Base-by-base conservation (phyloP, 2,113 vertebrate species). In the Entosphenus tridentatus region DNA sequence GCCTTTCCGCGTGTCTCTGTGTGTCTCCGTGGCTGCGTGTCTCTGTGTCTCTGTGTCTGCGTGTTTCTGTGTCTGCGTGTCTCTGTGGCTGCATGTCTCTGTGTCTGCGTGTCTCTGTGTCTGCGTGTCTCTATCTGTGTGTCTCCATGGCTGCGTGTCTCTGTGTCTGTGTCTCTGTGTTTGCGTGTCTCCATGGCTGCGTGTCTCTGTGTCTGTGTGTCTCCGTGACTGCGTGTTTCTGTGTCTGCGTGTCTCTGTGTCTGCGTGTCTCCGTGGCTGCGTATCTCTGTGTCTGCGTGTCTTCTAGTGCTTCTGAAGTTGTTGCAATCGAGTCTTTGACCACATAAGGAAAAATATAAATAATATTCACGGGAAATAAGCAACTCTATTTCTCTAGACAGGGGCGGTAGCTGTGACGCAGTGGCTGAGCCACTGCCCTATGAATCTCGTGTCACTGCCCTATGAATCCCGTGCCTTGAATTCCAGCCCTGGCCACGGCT, bases 71-170 rank as follows among this genome's bases (percentile, higher is more conserved):
- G 58, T 8, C 13, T 62, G 58, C 18, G 58, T 62, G 58, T 62
- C 12, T 62, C 12, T 62, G 58, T 62, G 58, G 3, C 12, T 62
- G 58, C 16, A 3, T 62, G 58, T 62, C 12, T 62, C 12, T 4
- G 58, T 62, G 58, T 62, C 12, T 62, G 58, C 16, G 58, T 62
- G 58, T 62, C 12, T 62, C 12, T 62, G 58, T 62, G 58, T 62
- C 3, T 1, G 58, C 3, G 58, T 62, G 3, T 62, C 12, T 62
- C 3, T 62, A 3, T 62, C 12, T 62, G 58, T 3, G 58, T 62
- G 3, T 62, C 12, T 4, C 12, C 4, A 2, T 62, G 58, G 2
- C 2, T 62, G 58, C 2, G 58, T 62, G 58, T 62, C 58, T 2
- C 12, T 2, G 16, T 62, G 3, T 62, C 3, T 3, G 58, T 62